Base-by-base conservation (phyloP, 2,888 invertebrate species). In the Melanchra persicariae region DNA sequence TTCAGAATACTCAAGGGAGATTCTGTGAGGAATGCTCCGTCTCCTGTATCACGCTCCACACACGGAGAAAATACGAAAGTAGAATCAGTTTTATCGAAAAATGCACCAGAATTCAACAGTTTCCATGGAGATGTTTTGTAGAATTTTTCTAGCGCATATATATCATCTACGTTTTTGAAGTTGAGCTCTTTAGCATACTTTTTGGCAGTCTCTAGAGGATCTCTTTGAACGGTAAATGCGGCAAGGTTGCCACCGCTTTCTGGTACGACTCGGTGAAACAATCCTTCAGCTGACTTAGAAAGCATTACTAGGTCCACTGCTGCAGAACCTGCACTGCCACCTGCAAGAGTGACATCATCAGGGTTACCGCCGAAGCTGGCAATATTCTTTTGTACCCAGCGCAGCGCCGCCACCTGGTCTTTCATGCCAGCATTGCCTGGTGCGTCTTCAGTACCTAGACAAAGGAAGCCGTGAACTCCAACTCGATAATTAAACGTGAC, bases 371-470 rank as follows among this genome's bases (percentile, higher is more conserved):
- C 90, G 24, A 90, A 91, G 9, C 52, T 79, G 0, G 81, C 88
- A 2, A 91, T 91, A 47, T 91, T 91, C 10, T 86, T 74, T 19
- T 88, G 79, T 0, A 91, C 90, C 91, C 91, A 91, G 0, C 84
- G 84, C 3, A 91, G 69, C 0, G 86, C 62, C 0, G 88, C 87
- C 6, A 91, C 84, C 80, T 89, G 89, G 54, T 92, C 91, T 55
- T 90, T 91, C 86, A 91, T 82, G 0, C 91, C 90, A 5, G 89
- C 91, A 47, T 91, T 91, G 1, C 91, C 91, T 0, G 91, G 90
- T 8, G 61, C 69, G n/a, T 87, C 86, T n/a, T 86, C 68, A 0
- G 90, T 91, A 0, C 90, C 89, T 0, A 89, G 77, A 61, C 89
- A 88, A 9, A 90, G 72, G 61, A 89, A 89, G 0, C 90, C 90